A percentile compares a stretch with the other conserved stretches of the same genome.
Evolutionary conservation across 2,888 invertebrate species (phyloP).

Genomic region (Rhamphomyia laevipes): DNA sequence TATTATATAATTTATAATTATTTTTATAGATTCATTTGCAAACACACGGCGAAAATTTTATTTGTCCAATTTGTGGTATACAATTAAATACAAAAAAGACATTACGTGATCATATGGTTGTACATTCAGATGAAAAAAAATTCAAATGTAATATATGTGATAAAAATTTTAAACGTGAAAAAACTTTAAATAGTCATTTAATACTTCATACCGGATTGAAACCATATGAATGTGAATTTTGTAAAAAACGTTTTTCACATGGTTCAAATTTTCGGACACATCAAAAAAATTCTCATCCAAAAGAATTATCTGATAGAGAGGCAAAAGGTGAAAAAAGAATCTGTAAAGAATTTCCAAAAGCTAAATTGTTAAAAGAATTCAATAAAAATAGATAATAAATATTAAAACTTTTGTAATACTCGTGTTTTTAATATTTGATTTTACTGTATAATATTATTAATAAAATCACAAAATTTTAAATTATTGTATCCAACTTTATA

Average conservation of each 20-base stretch:
- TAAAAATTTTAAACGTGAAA: slow-evolving; percentile 33
- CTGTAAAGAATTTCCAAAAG: background rate
- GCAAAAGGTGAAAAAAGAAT: slow-evolving; percentile 13
- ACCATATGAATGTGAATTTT: slow-evolving; percentile 36
- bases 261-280: slow-evolving; percentile 37
- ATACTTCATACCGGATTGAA: slow-evolving; percentile 34
- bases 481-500: no score
- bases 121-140: slow-evolving; percentile 31
- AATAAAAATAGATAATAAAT: no score
- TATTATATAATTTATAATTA: background rate
- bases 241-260: slow-evolving; percentile 33
- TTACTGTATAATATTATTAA: no score
- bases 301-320: slow-evolving; percentile 34
- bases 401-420: no score
- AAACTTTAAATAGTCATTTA: slow-evolving; percentile 34
- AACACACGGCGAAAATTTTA: slow-evolving; percentile 36
- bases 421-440: no score
- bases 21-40: slow-evolving; percentile 35
- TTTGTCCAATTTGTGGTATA: slow-evolving; percentile 36
- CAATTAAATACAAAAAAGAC: slow-evolving; percentile 39
- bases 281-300: slow-evolving; percentile 34
- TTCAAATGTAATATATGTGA: slow-evolving; percentile 33
- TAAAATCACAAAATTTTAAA: no score
- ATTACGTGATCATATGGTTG: slow-evolving; percentile 37
- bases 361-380: background rate